Conservation (phyloP, 2,113 vertebrate genomes). For the Pterocles gutturalis region DNA sequence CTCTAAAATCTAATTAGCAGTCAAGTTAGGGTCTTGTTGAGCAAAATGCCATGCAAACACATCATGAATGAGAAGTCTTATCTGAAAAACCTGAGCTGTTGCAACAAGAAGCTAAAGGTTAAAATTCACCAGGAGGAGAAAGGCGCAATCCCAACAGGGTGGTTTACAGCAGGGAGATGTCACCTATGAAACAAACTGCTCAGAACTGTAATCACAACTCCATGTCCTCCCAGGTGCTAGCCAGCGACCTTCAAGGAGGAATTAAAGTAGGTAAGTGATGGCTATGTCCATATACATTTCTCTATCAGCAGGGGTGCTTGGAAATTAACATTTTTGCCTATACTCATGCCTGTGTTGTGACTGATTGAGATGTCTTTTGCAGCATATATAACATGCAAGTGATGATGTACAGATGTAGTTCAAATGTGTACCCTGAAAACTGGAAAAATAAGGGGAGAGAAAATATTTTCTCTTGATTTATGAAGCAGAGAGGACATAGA, state of each 20-base stretch:
- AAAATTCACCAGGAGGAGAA: background rate
- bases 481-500: background rate
- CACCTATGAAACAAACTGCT: background rate
- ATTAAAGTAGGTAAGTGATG: background rate
- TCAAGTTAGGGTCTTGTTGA: background rate
- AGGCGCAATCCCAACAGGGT: background rate
- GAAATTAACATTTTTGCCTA: background rate
- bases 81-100: background rate
- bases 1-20: background rate
- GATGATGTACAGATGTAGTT: background rate
- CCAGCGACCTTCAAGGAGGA: background rate
- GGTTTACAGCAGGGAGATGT: background rate
- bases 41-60: background rate
- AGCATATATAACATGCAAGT: background rate
- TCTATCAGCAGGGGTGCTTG: fast-evolving
- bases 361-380: background rate
- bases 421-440: background rate
- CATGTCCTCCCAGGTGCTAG: background rate
- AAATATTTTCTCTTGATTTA: background rate
- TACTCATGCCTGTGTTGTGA: background rate
- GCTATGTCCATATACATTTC: background rate
- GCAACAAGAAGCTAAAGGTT: background rate
- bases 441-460: background rate
- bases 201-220: background rate
- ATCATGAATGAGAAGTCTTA: background rate